A percentile compares a stretch with the other conserved stretches of the same genome.
Conservation (phyloP, 2,113 vertebrate genomes). For the Gambusia holbrooki region DNA sequence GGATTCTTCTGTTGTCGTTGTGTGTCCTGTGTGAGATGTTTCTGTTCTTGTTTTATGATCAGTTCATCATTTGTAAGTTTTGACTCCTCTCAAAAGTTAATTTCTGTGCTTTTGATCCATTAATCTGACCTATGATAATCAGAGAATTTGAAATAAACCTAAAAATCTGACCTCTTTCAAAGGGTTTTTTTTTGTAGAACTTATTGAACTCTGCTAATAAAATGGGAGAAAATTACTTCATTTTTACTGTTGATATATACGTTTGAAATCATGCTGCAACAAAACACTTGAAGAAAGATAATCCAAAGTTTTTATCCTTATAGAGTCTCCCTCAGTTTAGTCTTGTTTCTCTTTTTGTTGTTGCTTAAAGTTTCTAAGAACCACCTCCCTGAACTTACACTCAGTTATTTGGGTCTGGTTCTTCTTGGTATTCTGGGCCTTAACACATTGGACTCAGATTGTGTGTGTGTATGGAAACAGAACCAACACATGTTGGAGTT, state of each 20-base stretch:
- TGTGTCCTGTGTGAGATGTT: too few species aligned
- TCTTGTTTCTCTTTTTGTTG: constrained; percentile 11
- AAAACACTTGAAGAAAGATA: constrained; percentile 19
- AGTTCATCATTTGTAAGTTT: too few species aligned
- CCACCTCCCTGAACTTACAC: neutral
- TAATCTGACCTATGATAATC: too few species aligned
- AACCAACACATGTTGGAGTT: constrained; percentile 10
- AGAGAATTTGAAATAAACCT: neutral
- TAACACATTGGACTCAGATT: neutral
- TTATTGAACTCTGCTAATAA: neutral
- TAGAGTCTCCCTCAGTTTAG: neutral
- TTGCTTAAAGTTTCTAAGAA: constrained; percentile 62
- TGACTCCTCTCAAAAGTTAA: too few species aligned
- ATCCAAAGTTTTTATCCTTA: neutral
- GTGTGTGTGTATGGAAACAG: neutral
- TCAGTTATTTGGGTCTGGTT: constrained; percentile 6
- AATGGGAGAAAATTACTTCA: neutral
- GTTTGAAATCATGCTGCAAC: neutral
- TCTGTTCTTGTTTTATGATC: too few species aligned
- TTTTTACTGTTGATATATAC: neutral
- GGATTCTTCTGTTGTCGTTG: too few species aligned
- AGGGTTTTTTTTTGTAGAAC: neutral
- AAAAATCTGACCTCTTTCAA: neutral
- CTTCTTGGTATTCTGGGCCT: constrained; percentile 17
- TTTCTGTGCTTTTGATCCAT: too few species aligned